A percentile compares a stretch with the other conserved stretches of the same genome.
phyloP scores from a whole-genome alignment of 2,888 invertebrate species.

The Drosophila bunnanda region DNA sequence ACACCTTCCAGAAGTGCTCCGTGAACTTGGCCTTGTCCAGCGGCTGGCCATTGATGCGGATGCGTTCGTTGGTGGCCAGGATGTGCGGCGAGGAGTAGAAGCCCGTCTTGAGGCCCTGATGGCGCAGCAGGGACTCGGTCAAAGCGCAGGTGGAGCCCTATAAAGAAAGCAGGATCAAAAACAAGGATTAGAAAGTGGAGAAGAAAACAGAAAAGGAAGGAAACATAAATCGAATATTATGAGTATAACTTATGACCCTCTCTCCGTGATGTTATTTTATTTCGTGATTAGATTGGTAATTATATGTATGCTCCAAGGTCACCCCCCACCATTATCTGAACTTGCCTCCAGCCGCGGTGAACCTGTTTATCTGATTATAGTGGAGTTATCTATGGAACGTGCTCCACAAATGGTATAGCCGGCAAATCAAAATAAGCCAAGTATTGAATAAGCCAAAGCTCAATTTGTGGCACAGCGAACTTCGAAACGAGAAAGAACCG shows the following conservation, averaged over 20 bases:
- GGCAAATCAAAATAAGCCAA: conserved; percentile 8
- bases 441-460: conserved; percentile 11
- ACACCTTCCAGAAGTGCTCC: conserved; percentile 92
- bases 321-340: conserved; percentile 9
- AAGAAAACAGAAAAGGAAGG: not conserved
- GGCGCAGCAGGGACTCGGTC: conserved; percentile 94
- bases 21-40: conserved; percentile 91
- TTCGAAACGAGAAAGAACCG: conserved; percentile 14
- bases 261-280: not conserved
- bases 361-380: conserved; percentile 20
- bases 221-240: not conserved
- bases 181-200: not conserved
- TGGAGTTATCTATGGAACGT: conserved; percentile 22
- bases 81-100: conserved; percentile 99
- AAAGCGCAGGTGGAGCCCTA: conserved; percentile 96
- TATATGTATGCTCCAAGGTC: not conserved
- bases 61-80: conserved; percentile 95
- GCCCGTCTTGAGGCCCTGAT: conserved; percentile 94
- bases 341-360: not conserved
- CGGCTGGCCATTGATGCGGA: conserved; percentile 93
- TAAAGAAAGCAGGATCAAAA: not conserved
- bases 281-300: not conserved
- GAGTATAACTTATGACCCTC: not conserved
- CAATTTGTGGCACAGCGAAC: conserved; percentile 1
- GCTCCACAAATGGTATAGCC: conserved; percentile 1